A percentile compares a stretch with the other conserved stretches of the same genome.
Evolutionary conservation across 1,140 invertebrate species (phyloP).

Genomic region (Anastatus disparis): DNA sequence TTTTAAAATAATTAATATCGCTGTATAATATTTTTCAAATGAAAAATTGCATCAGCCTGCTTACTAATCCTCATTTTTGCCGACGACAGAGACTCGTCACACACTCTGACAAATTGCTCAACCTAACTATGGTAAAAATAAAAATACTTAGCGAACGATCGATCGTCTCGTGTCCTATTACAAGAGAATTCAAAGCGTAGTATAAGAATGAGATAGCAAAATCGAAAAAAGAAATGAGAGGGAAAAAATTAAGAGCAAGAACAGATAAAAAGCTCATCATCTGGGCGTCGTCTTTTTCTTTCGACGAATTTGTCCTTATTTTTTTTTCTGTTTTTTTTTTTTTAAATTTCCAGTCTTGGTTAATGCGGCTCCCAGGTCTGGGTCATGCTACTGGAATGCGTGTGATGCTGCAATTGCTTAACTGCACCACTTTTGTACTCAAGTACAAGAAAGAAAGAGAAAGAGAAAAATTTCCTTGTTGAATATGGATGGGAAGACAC

Average conservation of each 20-base stretch:
- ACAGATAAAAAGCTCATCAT: neutral
- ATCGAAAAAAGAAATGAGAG: neutral
- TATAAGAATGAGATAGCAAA: neutral
- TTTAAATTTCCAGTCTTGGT: neutral
- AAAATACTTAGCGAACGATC: neutral
- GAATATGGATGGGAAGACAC: constrained; percentile 37
- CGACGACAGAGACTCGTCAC: neutral
- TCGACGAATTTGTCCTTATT: constrained; percentile 37
- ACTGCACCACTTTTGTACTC: constrained; percentile 22
- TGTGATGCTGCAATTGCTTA: constrained; percentile 21
- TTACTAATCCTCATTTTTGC: neutral
- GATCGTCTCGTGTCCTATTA: neutral
- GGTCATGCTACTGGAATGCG: constrained; percentile 33
- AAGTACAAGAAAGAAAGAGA: no score
- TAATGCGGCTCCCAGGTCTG: neutral
- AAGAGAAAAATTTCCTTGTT: constrained; percentile 29
- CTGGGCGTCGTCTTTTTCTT: constrained; percentile 37
- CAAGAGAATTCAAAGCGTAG: neutral
- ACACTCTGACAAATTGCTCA: constrained; percentile 9
- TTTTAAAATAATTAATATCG: neutral
- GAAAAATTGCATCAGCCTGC: neutral
- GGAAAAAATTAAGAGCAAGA: neutral
- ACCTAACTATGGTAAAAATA: constrained; percentile 30
- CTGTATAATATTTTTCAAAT: neutral
- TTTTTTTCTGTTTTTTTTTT: no score